Percentiles rank a stretch among this genome's conserved stretches.
Evolutionary conservation across 2,797 vertebrate genomes (phyloP).

Genomic region (Coluber constrictor): DNA sequence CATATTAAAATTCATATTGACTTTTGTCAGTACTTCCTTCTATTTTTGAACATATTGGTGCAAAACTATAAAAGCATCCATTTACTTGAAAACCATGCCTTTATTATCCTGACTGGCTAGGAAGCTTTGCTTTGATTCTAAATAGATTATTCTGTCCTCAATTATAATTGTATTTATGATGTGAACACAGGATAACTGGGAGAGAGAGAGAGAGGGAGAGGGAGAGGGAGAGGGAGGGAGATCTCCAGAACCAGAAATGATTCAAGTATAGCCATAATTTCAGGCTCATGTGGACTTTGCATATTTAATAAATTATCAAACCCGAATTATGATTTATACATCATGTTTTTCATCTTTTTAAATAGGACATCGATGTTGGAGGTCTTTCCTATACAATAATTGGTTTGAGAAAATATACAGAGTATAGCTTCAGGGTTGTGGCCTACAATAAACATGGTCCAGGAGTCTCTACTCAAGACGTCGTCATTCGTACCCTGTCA

Average conservation of each 20-base stretch:
- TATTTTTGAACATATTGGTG: background rate
- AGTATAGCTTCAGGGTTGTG: conserved; percentile 93
- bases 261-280: background rate
- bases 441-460: conserved; percentile 96
- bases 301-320: background rate
- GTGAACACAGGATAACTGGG: too few relatives aligned
- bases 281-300: background rate
- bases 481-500: conserved; percentile 82
- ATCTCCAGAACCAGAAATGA: background rate
- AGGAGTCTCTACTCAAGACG: conserved; percentile 92
- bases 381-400: conserved; percentile 80
- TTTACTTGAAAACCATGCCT: background rate
- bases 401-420: conserved; percentile 89
- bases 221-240: background rate
- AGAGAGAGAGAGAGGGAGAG: background rate
- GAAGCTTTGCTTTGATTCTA: background rate
- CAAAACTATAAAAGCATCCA: background rate
- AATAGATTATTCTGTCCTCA: background rate
- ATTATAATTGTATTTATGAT: background rate
- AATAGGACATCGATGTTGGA: conserved; percentile 85
- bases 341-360: background rate
- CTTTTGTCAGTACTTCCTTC: background rate
- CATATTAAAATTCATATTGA: background rate
- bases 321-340: background rate
- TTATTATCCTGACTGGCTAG: background rate